These are phyloP conservation scores for Melikaiella ostensackeni DNA, from an alignment of 2,888 invertebrate species.

Conservation along the genomic window DNA sequence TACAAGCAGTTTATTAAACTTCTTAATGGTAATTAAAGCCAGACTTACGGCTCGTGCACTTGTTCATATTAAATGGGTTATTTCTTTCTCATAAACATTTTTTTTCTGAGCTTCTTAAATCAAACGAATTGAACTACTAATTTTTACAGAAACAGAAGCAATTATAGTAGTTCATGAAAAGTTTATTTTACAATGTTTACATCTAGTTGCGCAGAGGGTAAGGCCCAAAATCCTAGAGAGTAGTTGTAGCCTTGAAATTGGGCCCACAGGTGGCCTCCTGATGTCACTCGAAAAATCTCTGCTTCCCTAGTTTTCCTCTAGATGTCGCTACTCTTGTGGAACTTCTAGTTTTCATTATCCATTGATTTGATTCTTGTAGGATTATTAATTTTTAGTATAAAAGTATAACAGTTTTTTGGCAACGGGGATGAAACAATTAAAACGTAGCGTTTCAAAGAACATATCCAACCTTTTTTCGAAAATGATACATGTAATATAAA, in stretches of 20 bases:
- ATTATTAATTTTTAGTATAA: not conserved
- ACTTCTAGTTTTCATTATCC: not conserved
- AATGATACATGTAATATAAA: too few species aligned
- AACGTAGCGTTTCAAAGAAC: too few species aligned
- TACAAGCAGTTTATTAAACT: slow-evolving; percentile 3
- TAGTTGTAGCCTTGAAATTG: slow-evolving; percentile 11
- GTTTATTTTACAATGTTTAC: not conserved
- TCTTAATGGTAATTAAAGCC: not conserved
- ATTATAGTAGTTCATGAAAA: not conserved
- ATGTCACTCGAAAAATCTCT: slow-evolving; percentile 28
- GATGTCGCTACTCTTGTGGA: slow-evolving; percentile 43
- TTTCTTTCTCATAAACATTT: not conserved
- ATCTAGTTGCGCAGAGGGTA: not conserved
- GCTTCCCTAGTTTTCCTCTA: slow-evolving; percentile 15
- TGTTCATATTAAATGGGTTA: not conserved
- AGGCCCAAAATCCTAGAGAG: slow-evolving; percentile 44
- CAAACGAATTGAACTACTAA: not conserved
- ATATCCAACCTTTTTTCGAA: too few species aligned
- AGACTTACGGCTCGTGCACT: not conserved
- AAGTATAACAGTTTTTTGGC: not conserved
- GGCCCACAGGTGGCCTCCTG: slow-evolving; percentile 47
- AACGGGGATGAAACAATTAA: too few species aligned
- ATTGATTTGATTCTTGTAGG: not conserved
- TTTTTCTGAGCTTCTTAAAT: not conserved
- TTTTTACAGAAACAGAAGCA: not conserved